Percentiles rank a stretch among this genome's conserved stretches.
phyloP scores from a whole-genome alignment of 2,888 invertebrate genomes.

The Copidosoma aretas region DNA sequence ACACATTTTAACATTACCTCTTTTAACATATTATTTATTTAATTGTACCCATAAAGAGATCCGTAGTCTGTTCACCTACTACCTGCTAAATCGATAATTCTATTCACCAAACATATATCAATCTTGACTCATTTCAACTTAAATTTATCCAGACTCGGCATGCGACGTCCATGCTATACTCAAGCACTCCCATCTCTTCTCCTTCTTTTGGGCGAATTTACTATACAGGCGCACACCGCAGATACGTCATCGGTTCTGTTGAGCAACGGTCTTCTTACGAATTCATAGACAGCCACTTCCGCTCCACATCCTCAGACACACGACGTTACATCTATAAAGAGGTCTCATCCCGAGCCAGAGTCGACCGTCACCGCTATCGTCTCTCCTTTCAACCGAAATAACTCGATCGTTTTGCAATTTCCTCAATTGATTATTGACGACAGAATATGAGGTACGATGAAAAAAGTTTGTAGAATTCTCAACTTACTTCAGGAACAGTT shows the following conservation, averaged over 20 bases:
- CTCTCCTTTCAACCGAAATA: too few species aligned
- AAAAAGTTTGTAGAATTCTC: background rate
- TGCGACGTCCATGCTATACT: background rate
- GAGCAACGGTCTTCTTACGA: constrained; percentile 26
- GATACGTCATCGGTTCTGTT: constrained; percentile 30
- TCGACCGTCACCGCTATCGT: too few species aligned
- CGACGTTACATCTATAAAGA: constrained; percentile 5
- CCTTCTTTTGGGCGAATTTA: too few species aligned
- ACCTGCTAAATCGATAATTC: background rate
- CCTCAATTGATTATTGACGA: constrained; percentile 19
- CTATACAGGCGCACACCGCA: too few species aligned
- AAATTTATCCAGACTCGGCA: background rate
- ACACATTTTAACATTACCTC: too few species aligned
- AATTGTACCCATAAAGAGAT: too few species aligned
- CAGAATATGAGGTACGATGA: background rate
- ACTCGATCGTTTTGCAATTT: background rate
- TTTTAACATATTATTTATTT: too few species aligned
- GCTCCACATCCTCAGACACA: constrained; percentile 33
- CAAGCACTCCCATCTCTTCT: background rate
- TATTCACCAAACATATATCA: constrained; percentile 2
- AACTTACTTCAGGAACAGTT: too few species aligned
- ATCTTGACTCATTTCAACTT: background rate
- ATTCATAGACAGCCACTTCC: constrained; percentile 38
- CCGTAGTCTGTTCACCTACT: too few species aligned
- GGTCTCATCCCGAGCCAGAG: too few species aligned